Percentiles rank a stretch among this genome's conserved stretches.
These are phyloP conservation scores for Scelioninae gen. 1 DNA, from an alignment of 2,888 invertebrate species.

Conservation along the genomic window DNA sequence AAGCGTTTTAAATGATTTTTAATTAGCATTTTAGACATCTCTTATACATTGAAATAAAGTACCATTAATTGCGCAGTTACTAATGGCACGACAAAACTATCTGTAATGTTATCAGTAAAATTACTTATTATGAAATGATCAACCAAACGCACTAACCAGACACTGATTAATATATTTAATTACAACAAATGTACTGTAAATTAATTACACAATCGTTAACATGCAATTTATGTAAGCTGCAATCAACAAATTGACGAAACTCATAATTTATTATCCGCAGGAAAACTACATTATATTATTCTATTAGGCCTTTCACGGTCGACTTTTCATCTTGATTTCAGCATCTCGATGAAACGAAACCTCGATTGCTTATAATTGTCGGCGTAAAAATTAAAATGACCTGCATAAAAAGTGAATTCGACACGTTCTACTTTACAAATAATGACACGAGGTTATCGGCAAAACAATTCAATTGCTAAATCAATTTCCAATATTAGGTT, in stretches of 20 bases:
- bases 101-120: conserved; percentile 40
- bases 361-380: conserved; percentile 25
- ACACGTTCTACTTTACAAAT: conserved; percentile 53
- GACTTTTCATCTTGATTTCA: conserved; percentile 30
- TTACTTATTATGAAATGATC: conserved; percentile 44
- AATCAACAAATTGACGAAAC: conserved; percentile 22
- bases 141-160: conserved; percentile 22
- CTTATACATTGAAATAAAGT: conserved; percentile 2
- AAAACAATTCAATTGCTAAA: conserved; percentile 40
- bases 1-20: background rate
- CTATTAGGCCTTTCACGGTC: conserved; percentile 25
- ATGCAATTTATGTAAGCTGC: conserved; percentile 23
- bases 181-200: conserved; percentile 31
- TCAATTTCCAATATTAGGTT: conserved; percentile 17
- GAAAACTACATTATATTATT: background rate
- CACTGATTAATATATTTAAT: conserved; percentile 54
- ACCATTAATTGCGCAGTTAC: conserved; percentile 40
- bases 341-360: conserved; percentile 25
- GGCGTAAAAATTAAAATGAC: conserved; percentile 31
- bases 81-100: conserved; percentile 18
- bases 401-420: conserved; percentile 35
- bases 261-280: conserved; percentile 5
- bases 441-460: conserved; percentile 23
- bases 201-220: conserved; percentile 28
- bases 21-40: conserved; percentile 15